Base-by-base conservation (phyloP, 2,888 invertebrate species). In the Euproctis similis region DNA sequence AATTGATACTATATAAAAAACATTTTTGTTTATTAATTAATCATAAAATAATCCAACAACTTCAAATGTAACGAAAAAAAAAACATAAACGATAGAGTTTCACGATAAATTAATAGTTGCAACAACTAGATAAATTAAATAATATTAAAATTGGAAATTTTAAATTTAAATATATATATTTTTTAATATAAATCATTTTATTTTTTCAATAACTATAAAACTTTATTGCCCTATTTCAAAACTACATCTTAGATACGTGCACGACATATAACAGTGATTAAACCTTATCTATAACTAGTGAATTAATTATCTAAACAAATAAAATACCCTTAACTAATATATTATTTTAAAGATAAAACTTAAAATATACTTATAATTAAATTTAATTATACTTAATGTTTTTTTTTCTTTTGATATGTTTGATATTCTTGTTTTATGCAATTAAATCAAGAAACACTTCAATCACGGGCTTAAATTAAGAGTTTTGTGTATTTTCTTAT, bases 201-300 rank as follows among this genome's bases (percentile, higher is more conserved):
- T 10, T 39, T 28, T 28, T 29, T 46, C 52, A 56, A 53, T 49
- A 46, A 53, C 59, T 65, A 66, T 61, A 58, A 76, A 77, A 78
- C 77, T n/a, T 73, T 75, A 81, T 81, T 76, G 70, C 69, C 70
- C 69, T 75, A 76, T 68, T 70, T 46, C 64, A 71, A 61, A 41
- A 57, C 74, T 76, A 77, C 67, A 40, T 42, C 56, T 68, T 70
- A 73, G 61, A 64, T 77, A 76, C 63, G 84, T 84, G 84, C 84
- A 82, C 80, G 78, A 84, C 84, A 82, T 82, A 82, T 81, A 84
- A 84, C 84, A 84, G 84, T 84, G 84, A 78, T 74, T 72, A 72
- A 77, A 80, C 68, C 74, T 75, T 76, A 67, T 65, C 76, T 73
- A 50, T 42, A 50, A 60, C 72, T 74, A 76, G 50, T 53, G 58